Evolutionary conservation across 2,888 invertebrate genomes (phyloP).

Genomic region (Sarcophaga carnaria): DNA sequence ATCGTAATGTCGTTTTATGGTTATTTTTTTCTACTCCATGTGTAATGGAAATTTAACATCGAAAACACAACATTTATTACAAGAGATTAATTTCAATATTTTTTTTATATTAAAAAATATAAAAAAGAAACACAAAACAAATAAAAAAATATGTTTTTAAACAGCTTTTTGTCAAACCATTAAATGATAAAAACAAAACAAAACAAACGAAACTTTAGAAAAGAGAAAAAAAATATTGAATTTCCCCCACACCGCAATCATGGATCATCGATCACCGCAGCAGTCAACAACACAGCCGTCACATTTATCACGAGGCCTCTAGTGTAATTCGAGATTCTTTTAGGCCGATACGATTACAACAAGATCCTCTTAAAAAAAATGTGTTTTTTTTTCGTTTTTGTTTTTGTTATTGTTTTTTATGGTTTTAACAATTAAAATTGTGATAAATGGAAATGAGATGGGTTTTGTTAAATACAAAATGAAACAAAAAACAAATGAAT

Average conservation of each 20-base stretch:
- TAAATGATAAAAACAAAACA: no score
- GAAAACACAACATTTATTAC: no score
- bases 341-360: constrained; percentile 39
- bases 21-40: not conserved
- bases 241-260: constrained; percentile 42
- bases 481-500: no score
- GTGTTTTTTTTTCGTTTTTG: constrained; percentile 55
- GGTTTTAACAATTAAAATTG: constrained; percentile 34
- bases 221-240: constrained; percentile 26
- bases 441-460: no score
- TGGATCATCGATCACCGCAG: constrained; percentile 45
- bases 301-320: constrained; percentile 62
- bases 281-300: constrained; percentile 25
- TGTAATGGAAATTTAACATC: no score
- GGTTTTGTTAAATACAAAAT: no score
- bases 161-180: no score
- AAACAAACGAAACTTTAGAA: no score
- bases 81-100: no score
- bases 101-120: no score
- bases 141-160: no score
- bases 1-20: not conserved
- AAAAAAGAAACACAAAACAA: no score
- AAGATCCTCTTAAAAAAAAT: constrained; percentile 41
- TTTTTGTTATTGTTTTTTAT: constrained; percentile 28
- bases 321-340: constrained; percentile 46